These are phyloP conservation scores for Epinephelus fuscoguttatus DNA, from an alignment of 2,113 vertebrate genomes.

Conservation along the genomic window DNA sequence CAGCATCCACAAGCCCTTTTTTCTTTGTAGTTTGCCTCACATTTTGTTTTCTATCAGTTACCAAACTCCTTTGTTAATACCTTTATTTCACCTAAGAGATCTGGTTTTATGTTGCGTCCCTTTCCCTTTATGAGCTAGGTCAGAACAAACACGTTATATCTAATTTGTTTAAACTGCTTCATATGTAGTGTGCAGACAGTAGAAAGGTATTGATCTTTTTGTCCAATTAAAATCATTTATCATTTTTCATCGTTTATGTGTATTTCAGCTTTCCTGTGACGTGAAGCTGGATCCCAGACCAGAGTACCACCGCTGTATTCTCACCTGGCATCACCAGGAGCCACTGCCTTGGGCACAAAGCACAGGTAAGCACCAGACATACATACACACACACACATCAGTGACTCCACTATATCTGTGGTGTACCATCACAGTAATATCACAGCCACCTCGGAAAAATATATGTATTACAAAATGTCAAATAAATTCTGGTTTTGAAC, in stretches of 20 bases:
- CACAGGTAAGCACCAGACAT: constrained; percentile 87
- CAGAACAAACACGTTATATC: no score
- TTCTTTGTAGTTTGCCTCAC: no score
- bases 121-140: no score
- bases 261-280: constrained; percentile 94
- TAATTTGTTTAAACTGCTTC: no score
- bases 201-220: background rate
- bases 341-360: constrained; percentile 99
- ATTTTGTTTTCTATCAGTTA: no score
- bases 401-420: background rate
- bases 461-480: background rate
- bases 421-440: no score
- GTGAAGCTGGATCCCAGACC: constrained; percentile 98
- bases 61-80: no score
- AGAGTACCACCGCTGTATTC: constrained; percentile 98
- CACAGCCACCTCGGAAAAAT: background rate
- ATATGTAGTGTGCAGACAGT: background rate
- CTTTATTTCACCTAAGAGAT: no score
- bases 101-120: no score
- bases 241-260: no score
- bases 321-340: constrained; percentile 99
- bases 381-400: constrained; percentile 41
- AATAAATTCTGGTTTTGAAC: no score
- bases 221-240: background rate
- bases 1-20: no score